Percentiles rank a stretch among this genome's conserved stretches.
phyloP scores from a whole-genome alignment of 1,140 invertebrate species.

The Drosophila varians region DNA sequence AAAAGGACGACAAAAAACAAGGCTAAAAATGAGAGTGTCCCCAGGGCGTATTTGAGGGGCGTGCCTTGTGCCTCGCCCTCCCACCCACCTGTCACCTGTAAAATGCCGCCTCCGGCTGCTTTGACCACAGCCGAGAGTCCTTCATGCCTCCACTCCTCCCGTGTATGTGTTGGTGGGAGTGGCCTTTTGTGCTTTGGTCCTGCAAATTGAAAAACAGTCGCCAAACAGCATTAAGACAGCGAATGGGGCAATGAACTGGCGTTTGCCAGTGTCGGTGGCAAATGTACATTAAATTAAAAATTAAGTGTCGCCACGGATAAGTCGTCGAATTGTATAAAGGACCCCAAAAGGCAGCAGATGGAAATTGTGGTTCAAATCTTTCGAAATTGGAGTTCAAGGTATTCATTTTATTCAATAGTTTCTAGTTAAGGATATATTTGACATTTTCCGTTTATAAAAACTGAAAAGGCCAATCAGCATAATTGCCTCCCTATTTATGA shows the following conservation, averaged over 20 bases:
- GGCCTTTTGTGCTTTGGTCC: slow-evolving; percentile 53
- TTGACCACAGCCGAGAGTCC: slow-evolving; percentile 23
- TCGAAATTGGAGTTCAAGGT: too few species aligned
- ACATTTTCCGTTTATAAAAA: too few species aligned
- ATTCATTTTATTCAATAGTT: too few species aligned
- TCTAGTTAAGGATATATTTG: too few species aligned
- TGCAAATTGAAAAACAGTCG: slow-evolving; percentile 76
- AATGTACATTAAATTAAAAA: slow-evolving; percentile 74
- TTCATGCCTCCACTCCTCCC: background rate
- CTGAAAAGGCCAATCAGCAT: too few species aligned
- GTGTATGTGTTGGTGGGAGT: background rate
- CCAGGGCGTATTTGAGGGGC: slow-evolving; percentile 58
- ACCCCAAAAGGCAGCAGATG: slow-evolving; percentile 29
- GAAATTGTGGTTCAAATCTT: slow-evolving; percentile 20
- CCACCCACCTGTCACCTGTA: slow-evolving; percentile 64
- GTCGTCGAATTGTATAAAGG: slow-evolving; percentile 60
- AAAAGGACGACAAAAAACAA: slow-evolving; percentile 29
- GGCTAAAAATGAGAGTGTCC: slow-evolving; percentile 43
- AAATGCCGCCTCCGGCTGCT: slow-evolving; percentile 59
- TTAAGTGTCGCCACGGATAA: slow-evolving; percentile 70
- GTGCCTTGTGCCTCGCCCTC: background rate
- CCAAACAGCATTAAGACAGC: slow-evolving; percentile 71
- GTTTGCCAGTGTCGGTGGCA: slow-evolving; percentile 22
- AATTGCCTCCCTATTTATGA: too few species aligned
- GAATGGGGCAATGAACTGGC: slow-evolving; percentile 58